phyloP scores from a whole-genome alignment of 1,140 invertebrate species.

The Chrysomallon squamiferum region DNA sequence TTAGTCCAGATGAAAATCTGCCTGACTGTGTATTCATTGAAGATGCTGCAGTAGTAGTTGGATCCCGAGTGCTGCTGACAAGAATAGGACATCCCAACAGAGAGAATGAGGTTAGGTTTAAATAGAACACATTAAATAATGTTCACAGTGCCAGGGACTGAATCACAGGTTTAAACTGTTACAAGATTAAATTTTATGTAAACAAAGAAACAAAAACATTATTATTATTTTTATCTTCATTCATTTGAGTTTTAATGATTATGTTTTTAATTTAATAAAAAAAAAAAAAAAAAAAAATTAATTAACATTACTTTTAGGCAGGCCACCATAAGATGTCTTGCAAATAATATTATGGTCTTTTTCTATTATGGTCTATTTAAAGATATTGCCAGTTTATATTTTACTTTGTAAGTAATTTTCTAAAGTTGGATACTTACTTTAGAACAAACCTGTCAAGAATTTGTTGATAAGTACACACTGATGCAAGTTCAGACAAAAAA shows the following conservation, averaged over 20 bases:
- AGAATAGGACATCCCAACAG: constrained; percentile 73
- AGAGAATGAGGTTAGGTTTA: constrained; percentile 73
- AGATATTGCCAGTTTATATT: background rate
- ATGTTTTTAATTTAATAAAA: background rate
- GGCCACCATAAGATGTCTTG: background rate
- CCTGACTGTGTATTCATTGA: constrained; percentile 88
- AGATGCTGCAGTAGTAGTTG: constrained; percentile 87
- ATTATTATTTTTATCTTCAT: background rate
- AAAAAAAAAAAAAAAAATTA: background rate
- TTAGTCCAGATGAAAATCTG: constrained; percentile 81
- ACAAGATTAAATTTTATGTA: background rate
- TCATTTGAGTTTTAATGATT: background rate
- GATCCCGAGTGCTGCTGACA: constrained; percentile 87
- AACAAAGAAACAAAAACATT: background rate
- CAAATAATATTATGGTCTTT: background rate
- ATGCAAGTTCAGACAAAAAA: too few species aligned
- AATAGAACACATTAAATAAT: background rate
- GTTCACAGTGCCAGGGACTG: background rate
- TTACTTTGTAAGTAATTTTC: background rate
- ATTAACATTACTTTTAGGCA: background rate
- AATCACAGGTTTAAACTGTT: background rate
- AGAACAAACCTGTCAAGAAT: too few species aligned
- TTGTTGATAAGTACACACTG: too few species aligned
- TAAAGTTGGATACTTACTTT: too few species aligned
- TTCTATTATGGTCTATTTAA: background rate